These are phyloP conservation scores for Myripristis jacobus DNA, from an alignment of 2,797 vertebrate genomes.

Conservation along the genomic window DNA sequence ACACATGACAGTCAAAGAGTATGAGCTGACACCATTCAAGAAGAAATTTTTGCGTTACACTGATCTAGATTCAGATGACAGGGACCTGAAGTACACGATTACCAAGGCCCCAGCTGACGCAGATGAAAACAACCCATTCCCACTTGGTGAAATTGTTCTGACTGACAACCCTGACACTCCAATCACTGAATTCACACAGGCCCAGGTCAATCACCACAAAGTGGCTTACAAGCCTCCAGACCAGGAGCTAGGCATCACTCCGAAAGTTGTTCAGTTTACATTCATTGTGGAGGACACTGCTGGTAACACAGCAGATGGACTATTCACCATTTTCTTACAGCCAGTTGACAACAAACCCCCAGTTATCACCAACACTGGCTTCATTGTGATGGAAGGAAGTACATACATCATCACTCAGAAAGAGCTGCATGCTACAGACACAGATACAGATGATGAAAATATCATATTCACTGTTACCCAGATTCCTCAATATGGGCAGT, in stretches of 20 bases:
- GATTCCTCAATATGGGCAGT: conserved; percentile 81
- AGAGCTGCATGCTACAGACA: conserved; percentile 87
- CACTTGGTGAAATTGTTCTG: conserved; percentile 86
- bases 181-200: conserved; percentile 88
- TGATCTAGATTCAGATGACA: conserved; percentile 90
- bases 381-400: conserved; percentile 84
- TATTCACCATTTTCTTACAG: conserved; percentile 90
- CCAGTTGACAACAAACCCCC: conserved; percentile 90
- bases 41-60: conserved; percentile 86
- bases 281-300: conserved; percentile 88
- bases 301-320: conserved; percentile 85
- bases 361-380: conserved; percentile 87
- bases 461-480: conserved; percentile 86
- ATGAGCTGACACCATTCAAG: conserved; percentile 87
- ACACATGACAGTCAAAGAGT: conserved; percentile 89
- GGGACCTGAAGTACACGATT: conserved; percentile 88
- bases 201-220: conserved; percentile 91
- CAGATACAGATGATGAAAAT: conserved; percentile 86
- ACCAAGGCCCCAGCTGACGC: conserved; percentile 85
- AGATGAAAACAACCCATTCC: conserved; percentile 86
- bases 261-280: conserved; percentile 88
- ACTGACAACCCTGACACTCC: conserved; percentile 82
- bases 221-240: conserved; percentile 88
- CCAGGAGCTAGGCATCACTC: conserved; percentile 87
- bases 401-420: conserved; percentile 83